Percentiles rank a stretch among this genome's conserved stretches.
Evolutionary conservation across 2,797 vertebrate species (phyloP).

Genomic region (Syngnathus rostellatus): DNA sequence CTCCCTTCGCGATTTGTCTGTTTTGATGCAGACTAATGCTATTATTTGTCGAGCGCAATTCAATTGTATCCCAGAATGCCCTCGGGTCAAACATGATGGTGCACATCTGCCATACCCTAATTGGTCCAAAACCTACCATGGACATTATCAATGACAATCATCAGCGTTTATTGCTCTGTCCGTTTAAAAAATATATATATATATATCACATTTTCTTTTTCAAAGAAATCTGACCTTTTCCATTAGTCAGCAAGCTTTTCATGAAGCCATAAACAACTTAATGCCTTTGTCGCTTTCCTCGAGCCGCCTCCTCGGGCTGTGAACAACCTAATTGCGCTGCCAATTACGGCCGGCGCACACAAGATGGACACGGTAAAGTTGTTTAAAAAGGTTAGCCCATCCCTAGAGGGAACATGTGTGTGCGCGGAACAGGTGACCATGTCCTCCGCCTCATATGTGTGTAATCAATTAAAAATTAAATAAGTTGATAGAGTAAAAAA

Average conservation of each 20-base stretch:
- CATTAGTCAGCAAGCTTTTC: neutral
- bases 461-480: neutral
- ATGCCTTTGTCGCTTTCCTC: constrained; percentile 32
- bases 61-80: constrained; percentile 75
- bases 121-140: constrained; percentile 79
- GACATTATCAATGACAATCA: constrained; percentile 74
- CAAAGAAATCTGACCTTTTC: neutral
- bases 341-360: constrained; percentile 49
- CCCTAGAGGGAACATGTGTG: neutral
- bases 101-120: constrained; percentile 71
- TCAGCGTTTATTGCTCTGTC: constrained; percentile 31
- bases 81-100: constrained; percentile 69
- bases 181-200: neutral
- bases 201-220: neutral
- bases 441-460: neutral
- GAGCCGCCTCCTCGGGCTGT: constrained; percentile 36
- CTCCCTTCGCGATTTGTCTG: constrained; percentile 55
- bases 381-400: constrained; percentile 56
- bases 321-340: constrained; percentile 58
- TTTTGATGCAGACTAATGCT: constrained; percentile 72
- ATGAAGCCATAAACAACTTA: constrained; percentile 29
- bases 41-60: constrained; percentile 86
- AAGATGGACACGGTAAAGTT: constrained; percentile 40
- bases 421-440: neutral
- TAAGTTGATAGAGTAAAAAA: neutral